phyloP scores from a whole-genome alignment of 2,888 invertebrate species.

The Synergus laeviventris region DNA sequence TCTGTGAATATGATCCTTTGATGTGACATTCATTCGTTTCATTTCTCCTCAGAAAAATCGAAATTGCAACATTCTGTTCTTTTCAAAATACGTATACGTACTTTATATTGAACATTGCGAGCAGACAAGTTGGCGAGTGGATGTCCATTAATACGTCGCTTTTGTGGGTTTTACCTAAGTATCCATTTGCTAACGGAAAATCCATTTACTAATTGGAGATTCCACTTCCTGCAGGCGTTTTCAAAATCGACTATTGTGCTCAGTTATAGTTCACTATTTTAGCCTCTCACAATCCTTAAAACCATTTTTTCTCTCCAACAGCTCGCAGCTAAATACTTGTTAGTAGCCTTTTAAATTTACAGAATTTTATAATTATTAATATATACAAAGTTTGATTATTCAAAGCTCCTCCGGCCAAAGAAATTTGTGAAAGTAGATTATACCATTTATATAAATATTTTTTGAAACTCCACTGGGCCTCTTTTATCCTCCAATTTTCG shows the following conservation, averaged over 20 bases:
- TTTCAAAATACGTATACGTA: background rate
- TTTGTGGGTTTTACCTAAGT: conserved; percentile 31
- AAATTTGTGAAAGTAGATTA: too few species aligned
- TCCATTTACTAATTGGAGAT: conserved; percentile 49
- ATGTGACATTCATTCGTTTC: background rate
- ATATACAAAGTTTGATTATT: too few species aligned
- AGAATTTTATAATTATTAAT: too few species aligned
- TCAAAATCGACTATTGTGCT: conserved; percentile 12
- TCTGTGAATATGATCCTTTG: background rate
- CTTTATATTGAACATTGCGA: background rate
- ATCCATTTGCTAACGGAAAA: conserved; percentile 35
- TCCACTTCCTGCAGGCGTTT: conserved; percentile 17
- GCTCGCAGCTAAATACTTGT: background rate
- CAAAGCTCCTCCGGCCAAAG: too few species aligned
- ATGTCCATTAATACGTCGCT: conserved; percentile 40
- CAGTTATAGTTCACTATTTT: background rate
- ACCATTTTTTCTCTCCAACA: background rate
- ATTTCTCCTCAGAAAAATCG: background rate
- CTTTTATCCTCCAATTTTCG: too few species aligned
- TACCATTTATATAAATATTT: too few species aligned
- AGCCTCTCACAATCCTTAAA: background rate
- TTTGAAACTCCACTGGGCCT: too few species aligned
- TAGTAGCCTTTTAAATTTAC: too few species aligned
- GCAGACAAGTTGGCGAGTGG: conserved; percentile 16
- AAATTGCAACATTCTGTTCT: background rate